Base-by-base conservation (phyloP, 2,113 vertebrate genomes). In the Ceyx cyanopectus region DNA sequence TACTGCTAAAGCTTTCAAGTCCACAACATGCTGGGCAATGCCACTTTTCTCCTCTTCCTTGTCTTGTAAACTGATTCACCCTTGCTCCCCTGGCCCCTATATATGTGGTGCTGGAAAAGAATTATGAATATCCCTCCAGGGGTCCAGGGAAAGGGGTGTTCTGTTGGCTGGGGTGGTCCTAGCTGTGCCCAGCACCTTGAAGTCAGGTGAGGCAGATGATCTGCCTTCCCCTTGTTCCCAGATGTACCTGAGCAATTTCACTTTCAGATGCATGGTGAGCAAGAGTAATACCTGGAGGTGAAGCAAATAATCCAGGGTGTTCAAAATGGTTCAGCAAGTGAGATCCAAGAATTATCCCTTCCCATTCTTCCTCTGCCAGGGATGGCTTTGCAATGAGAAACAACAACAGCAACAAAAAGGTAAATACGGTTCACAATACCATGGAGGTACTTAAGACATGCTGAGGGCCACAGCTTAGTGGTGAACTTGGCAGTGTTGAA, bases 251-350 rank as follows among this genome's bases (percentile, higher is more conserved):
- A 76, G n/a, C 23, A 16, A 32, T 21, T 32, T 18, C 26, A 51
- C 6, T 54, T 70, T 60, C 26, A 48, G 19, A 14, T 0, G 0
- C 18, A 11, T 0, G 1, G 16, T 14, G 23, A 72, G 24, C 13
- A 57, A 51, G 29, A 43, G 1, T 7, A 34, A 75, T 4, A 34
- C 6, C 50, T 70, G 61, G 21, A 78, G 30, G 41, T 18, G 51
- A 62, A 37, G 50, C n/a, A 66, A 18, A 11, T 34, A 57, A 68
- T 23, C 12, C 22, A 67, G 37, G 21, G 4, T 46, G 14, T 37
- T 60, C 54, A 17, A 54, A 67, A 67, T 12, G 12, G 12, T 48
- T 87, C 18, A 78, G 26, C 5, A 86, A 63, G 29, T n/a, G 21
- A 70, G 75, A 48, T 54, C 3, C 9, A 63, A 67, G 12, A 58